Evolutionary conservation across 64 coral and sea anemone genomes (phyloP).

Genomic region (Astreopora myriophthalma): DNA sequence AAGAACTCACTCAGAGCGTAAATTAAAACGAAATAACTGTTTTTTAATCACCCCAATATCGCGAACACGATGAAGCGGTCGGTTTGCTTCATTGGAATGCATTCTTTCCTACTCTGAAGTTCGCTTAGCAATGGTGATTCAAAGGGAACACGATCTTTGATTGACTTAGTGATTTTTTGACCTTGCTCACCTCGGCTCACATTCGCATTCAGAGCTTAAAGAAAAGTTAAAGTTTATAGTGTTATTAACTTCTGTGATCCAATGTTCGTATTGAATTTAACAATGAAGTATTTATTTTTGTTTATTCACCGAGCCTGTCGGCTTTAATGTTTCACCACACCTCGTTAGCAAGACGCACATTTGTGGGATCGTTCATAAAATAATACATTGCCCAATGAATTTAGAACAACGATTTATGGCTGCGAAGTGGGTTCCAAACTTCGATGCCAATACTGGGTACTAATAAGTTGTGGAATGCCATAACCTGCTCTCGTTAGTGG

Average conservation of each 20-base stretch:
- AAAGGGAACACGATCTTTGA: neutral
- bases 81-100: constrained; percentile 23
- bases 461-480: neutral
- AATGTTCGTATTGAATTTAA: too few relatives aligned
- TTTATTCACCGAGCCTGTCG: neutral
- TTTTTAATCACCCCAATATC: constrained; percentile 1
- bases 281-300: constrained; percentile 9
- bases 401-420: neutral
- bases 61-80: neutral
- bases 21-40: neutral
- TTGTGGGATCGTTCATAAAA: too few relatives aligned
- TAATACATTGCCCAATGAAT: too few relatives aligned
- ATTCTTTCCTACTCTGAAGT: constrained; percentile 10
- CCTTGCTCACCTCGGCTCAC: neutral
- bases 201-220: neutral
- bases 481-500: too few relatives aligned
- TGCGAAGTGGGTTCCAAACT: neutral
- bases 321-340: too few relatives aligned
- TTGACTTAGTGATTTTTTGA: neutral
- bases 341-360: too few relatives aligned
- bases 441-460: neutral
- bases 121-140: constrained; percentile 31
- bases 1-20: neutral
- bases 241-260: neutral
- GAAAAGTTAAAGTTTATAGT: neutral